Conservation (phyloP, 1,140 invertebrate genomes). For the Plectrocnemia conspersa region DNA sequence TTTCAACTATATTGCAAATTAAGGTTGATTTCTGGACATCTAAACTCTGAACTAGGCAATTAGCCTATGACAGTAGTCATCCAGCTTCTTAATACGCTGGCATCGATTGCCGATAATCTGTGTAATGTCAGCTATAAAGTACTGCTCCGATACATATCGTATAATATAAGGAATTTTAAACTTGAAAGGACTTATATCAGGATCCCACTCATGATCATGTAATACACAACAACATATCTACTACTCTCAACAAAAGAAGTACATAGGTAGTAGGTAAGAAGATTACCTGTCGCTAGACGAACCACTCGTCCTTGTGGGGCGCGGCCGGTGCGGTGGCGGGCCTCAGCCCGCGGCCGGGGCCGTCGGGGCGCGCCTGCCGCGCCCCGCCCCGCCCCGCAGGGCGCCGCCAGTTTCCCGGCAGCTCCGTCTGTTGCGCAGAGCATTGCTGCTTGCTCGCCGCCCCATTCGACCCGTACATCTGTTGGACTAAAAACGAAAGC, state of each 20-base stretch:
- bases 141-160: too few relatives aligned
- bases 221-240: too few relatives aligned
- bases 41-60: too few relatives aligned
- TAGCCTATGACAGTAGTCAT: too few relatives aligned
- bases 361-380: slow-evolving; percentile 54
- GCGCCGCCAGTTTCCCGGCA: slow-evolving; percentile 90
- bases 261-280: slow-evolving; percentile 42
- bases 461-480: slow-evolving; percentile 75
- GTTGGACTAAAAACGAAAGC: slow-evolving; percentile 63
- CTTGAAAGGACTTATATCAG: too few relatives aligned
- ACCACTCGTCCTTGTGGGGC: slow-evolving; percentile 67
- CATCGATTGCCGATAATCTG: too few relatives aligned
- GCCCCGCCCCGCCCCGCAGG: slow-evolving; percentile 79
- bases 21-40: too few relatives aligned
- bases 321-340: slow-evolving; percentile 44
- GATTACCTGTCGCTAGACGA: slow-evolving; percentile 59
- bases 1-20: too few relatives aligned
- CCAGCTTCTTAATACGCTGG: too few relatives aligned
- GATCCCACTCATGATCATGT: too few relatives aligned
- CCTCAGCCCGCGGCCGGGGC: slow-evolving; percentile 46
- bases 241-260: not conserved
- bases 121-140: too few relatives aligned
- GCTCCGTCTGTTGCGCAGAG: slow-evolving; percentile 44
- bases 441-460: slow-evolving; percentile 56
- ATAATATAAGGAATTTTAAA: too few relatives aligned